Evolutionary conservation across 2,888 invertebrate genomes (phyloP).

Genomic region (Orchesella flavescens): DNA sequence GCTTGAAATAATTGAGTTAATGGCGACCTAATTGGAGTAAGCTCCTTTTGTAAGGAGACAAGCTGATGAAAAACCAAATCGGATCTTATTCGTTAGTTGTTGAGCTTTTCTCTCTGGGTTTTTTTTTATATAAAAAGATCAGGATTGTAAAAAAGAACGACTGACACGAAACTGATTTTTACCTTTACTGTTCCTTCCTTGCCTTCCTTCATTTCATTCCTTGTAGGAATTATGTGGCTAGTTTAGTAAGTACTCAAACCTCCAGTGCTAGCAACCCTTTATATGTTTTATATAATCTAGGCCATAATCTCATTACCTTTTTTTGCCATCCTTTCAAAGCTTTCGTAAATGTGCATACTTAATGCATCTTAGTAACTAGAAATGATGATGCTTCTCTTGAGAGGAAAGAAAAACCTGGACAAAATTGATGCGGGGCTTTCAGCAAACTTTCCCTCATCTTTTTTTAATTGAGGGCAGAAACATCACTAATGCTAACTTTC

Average conservation of each 20-base stretch:
- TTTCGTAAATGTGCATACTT: too few relatives aligned
- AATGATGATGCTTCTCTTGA: too few relatives aligned
- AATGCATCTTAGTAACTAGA: too few relatives aligned
- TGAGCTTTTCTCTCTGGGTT: background rate
- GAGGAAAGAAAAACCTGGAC: background rate
- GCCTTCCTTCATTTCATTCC: background rate
- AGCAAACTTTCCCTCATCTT: background rate
- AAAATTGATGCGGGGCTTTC: background rate
- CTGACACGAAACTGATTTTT: background rate
- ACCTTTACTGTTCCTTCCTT: background rate
- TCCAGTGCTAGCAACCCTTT: background rate
- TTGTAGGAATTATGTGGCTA: background rate
- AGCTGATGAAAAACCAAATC: conserved; percentile 55
- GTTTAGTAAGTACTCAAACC: background rate
- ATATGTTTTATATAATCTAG: too few relatives aligned
- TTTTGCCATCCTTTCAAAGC: too few relatives aligned
- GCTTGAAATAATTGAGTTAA: conserved; percentile 60
- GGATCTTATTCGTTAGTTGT: conserved; percentile 60
- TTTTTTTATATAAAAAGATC: background rate
- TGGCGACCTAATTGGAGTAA: conserved; percentile 63
- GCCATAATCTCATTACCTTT: too few relatives aligned
- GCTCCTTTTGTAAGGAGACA: conserved; percentile 55
- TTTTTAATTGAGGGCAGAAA: conserved; percentile 27
- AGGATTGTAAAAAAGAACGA: background rate
- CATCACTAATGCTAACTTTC: conserved; percentile 24